A percentile compares a stretch with the other conserved stretches of the same genome.
Evolutionary conservation across 2,888 invertebrate species (phyloP).

Genomic region (Theretra japonica): DNA sequence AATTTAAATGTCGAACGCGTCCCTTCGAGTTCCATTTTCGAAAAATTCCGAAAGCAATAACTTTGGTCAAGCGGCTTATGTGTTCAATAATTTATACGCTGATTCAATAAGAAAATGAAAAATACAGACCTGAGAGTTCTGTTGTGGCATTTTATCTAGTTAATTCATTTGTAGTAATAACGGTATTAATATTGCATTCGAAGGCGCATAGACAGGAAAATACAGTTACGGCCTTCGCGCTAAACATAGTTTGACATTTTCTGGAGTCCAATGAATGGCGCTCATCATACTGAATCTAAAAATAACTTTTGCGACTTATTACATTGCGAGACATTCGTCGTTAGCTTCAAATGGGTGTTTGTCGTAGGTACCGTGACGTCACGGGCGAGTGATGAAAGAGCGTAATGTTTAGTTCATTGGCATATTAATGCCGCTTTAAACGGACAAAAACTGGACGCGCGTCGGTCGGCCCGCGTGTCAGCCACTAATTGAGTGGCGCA

Average conservation of each 20-base stretch:
- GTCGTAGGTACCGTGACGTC: slow-evolving; percentile 41
- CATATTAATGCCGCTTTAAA: slow-evolving; percentile 72
- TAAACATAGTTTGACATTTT: slow-evolving; percentile 16
- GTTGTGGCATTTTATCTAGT: background rate
- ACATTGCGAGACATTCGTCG: slow-evolving; percentile 3
- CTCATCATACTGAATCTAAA: slow-evolving; percentile 16
- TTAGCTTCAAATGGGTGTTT: slow-evolving; percentile 19
- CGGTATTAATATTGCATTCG: background rate
- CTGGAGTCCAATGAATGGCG: background rate
- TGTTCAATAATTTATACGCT: background rate
- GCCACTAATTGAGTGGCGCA: slow-evolving; percentile 78
- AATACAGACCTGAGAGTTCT: background rate
- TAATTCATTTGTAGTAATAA: background rate
- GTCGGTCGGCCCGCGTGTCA: slow-evolving; percentile 71
- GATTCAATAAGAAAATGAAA: background rate
- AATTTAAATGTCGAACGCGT: slow-evolving; percentile 55
- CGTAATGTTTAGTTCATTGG: slow-evolving; percentile 67
- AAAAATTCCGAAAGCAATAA: slow-evolving; percentile 45
- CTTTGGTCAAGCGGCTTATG: slow-evolving; percentile 38
- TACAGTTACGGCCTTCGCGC: background rate
- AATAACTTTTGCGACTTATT: slow-evolving; percentile 18
- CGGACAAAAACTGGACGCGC: slow-evolving; percentile 74
- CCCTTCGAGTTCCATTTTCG: slow-evolving; percentile 52
- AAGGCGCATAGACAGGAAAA: background rate
- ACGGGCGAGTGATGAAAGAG: slow-evolving; percentile 58